Base-by-base conservation (phyloP, 2,113 vertebrate genomes). In the Apistogramma diplotaenia region DNA sequence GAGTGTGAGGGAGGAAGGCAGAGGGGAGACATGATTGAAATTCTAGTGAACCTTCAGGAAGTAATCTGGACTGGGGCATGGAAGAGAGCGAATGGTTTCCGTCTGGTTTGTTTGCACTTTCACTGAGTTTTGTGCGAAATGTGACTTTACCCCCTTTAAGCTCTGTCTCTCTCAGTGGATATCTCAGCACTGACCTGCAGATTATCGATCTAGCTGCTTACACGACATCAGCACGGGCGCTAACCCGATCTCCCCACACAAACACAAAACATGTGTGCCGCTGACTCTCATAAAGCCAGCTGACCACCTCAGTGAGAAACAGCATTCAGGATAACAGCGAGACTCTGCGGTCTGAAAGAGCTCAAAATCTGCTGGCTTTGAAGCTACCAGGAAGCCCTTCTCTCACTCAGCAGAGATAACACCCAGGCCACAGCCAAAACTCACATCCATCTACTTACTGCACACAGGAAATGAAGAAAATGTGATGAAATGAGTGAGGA, bases 381-480 rank as follows among this genome's bases (percentile, higher is more conserved):
- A 92, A 87, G 82, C 85, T 75, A 81, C 78, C 76, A 82, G 82
- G 78, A 92, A 89, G 87, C 82, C 54, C 19, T 84, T 83, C 61
- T 79, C 84, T 89, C 84, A 51, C 74, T 85, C 80, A 76, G 79
- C 61, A 62, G 76, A 86, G 76, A 92, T 92, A 85, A 89, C 84
- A 77, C 46, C 67, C 71, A 12, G 74, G 76, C 87, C 83, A 56
- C 73, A 27, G 84, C 33, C 74, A 77, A 80, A 77, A 86, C 76
- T 62, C 76, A 89, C 77, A 79, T 78, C 79, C 84, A 86, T 92
- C 82, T 87, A 81, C 74, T 81, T 55, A 79, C 89, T 79, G 76
- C 87, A 81, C 61, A 84, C 87, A 93, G 94, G 94, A 95, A 94
- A 94, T 95, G 79, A 94, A 91, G 91, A 92, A 94, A 94, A 77